These are phyloP conservation scores for Criorhina ranunculi DNA, from an alignment of 2,888 invertebrate species.

Conservation along the genomic window DNA sequence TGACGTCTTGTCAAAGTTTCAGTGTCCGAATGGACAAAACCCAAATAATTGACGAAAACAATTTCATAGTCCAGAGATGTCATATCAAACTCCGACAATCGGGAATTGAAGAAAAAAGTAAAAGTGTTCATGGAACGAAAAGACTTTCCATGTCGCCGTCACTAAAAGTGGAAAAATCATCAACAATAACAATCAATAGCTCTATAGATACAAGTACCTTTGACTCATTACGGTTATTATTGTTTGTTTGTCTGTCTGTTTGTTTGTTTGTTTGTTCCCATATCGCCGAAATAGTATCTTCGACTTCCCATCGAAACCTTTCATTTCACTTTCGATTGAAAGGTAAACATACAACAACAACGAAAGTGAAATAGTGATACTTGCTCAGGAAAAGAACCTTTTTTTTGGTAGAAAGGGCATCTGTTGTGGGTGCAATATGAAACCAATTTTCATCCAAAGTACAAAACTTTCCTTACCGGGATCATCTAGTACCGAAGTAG, in stretches of 20 bases:
- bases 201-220: conserved; percentile 33
- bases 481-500: not conserved
- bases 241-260: conserved; percentile 42
- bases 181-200: conserved; percentile 51
- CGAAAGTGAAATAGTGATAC: conserved; percentile 15
- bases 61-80: conserved; percentile 2
- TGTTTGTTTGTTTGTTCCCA: conserved; percentile 35
- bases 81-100: not conserved
- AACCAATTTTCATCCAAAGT: conserved; percentile 44
- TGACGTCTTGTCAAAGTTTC: conserved; percentile 48
- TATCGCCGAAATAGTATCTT: conserved; percentile 66
- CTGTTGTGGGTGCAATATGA: conserved; percentile 66
- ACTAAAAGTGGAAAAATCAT: conserved; percentile 39
- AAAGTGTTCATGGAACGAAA: conserved; percentile 31
- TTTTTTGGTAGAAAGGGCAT: conserved; percentile 58
- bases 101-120: conserved; percentile 30
- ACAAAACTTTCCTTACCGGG: conserved; percentile 34
- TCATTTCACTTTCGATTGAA: conserved; percentile 76
- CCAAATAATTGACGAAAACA: not conserved
- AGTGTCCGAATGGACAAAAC: not conserved
- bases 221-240: conserved; percentile 73
- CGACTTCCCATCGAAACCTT: conserved; percentile 47
- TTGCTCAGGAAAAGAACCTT: conserved; percentile 40
- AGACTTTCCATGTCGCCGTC: conserved; percentile 47
- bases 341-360: conserved; percentile 47